Percentiles rank a stretch among this genome's conserved stretches.
Conservation (phyloP, 2,888 invertebrate genomes). For the Lymantria monacha region DNA sequence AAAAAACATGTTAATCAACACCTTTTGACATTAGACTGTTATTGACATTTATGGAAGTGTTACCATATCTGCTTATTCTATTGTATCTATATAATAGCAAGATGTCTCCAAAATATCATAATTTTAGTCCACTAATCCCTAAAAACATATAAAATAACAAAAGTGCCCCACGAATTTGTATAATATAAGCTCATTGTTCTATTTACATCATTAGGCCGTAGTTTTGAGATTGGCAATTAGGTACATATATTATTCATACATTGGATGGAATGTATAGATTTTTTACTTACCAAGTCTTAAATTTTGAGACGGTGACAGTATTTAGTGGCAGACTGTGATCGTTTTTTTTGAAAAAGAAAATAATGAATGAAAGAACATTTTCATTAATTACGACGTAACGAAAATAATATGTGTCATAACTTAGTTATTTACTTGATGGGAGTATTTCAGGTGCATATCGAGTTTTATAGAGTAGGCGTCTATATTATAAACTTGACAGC, state of each 20-base stretch:
- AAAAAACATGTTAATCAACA: neutral
- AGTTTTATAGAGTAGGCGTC: too few species aligned
- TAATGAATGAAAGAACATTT: too few species aligned
- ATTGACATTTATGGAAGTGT: neutral
- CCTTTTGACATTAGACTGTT: neutral
- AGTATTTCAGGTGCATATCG: too few species aligned
- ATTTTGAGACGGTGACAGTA: conserved; percentile 30
- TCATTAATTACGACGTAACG: too few species aligned
- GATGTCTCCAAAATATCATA: neutral
- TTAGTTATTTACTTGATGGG: too few species aligned
- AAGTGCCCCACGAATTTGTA: conserved; percentile 77
- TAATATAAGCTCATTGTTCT: conserved; percentile 59
- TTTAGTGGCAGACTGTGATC: conserved; percentile 25
- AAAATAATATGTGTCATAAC: too few species aligned
- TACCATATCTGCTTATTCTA: neutral
- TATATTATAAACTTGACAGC: too few species aligned
- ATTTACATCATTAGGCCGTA: conserved; percentile 67
- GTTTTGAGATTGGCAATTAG: conserved; percentile 60
- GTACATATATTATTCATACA: conserved; percentile 39
- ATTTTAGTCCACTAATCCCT: conserved; percentile 19
- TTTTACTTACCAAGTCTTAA: conserved; percentile 47
- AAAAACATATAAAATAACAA: conserved; percentile 43
- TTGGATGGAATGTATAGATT: conserved; percentile 59
- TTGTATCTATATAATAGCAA: neutral
- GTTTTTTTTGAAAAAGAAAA: conserved; percentile 10